These are phyloP conservation scores for Malacosoma neustria DNA, from an alignment of 2,888 invertebrate species.

Conservation along the genomic window DNA sequence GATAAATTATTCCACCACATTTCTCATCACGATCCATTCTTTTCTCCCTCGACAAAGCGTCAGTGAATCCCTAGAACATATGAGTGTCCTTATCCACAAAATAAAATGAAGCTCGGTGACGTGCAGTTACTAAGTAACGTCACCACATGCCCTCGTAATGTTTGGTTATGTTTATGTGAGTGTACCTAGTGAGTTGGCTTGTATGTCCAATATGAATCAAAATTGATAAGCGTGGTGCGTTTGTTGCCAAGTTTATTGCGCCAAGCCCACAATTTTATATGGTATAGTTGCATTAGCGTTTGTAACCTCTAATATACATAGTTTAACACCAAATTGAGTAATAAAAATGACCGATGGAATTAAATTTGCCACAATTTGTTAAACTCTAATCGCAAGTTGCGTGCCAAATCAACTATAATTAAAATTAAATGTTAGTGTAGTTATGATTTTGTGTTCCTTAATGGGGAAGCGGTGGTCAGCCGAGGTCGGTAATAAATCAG, in stretches of 20 bases:
- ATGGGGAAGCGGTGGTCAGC: slow-evolving; percentile 24
- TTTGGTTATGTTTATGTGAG: slow-evolving; percentile 18
- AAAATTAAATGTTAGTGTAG: slow-evolving; percentile 23
- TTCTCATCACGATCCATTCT: slow-evolving; percentile 62
- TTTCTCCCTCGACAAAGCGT: slow-evolving; percentile 55
- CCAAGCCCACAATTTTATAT: slow-evolving; percentile 60
- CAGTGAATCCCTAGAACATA: slow-evolving; percentile 54
- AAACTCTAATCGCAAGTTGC: slow-evolving; percentile 13
- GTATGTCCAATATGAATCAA: slow-evolving; percentile 55
- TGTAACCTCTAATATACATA: background rate
- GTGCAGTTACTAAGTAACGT: slow-evolving; percentile 45
- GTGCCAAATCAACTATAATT: slow-evolving; percentile 27
- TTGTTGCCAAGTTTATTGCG: slow-evolving; percentile 61
- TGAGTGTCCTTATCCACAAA: slow-evolving; percentile 53
- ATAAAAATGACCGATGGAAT: slow-evolving; percentile 5
- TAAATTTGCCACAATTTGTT: slow-evolving; percentile 8
- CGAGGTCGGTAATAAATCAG: slow-evolving; percentile 48
- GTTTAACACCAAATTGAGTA: background rate
- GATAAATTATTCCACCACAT: slow-evolving; percentile 66
- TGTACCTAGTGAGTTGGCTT: slow-evolving; percentile 23
- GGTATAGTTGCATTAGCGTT: slow-evolving; percentile 38
- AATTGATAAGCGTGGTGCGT: slow-evolving; percentile 57
- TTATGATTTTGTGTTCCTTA: slow-evolving; percentile 36
- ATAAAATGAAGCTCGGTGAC: slow-evolving; percentile 50
- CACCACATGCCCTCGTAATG: slow-evolving; percentile 28